phyloP scores from a whole-genome alignment of 2,113 vertebrate species.

The Potamarius usumacintae region DNA sequence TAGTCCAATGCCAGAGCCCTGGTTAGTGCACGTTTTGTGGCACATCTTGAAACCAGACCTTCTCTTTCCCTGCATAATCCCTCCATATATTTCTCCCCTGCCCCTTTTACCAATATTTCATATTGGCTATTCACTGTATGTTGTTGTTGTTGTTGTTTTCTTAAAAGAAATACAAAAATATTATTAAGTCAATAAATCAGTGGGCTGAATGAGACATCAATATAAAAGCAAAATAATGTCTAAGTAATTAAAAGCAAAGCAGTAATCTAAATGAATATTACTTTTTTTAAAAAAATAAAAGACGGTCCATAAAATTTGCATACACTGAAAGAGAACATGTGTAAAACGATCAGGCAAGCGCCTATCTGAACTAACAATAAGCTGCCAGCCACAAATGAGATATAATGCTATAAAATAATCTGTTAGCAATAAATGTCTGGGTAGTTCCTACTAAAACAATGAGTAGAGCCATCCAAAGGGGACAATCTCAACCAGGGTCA shows the following conservation, averaged over 20 bases:
- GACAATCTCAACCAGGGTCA: not conserved
- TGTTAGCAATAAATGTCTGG: constrained; percentile 5
- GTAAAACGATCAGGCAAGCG: not conserved
- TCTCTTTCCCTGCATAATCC: not conserved
- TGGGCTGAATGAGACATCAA: not conserved
- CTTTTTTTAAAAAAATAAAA: not conserved
- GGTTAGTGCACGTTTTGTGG: constrained; percentile 14
- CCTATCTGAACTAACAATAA: not conserved
- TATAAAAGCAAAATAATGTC: not conserved
- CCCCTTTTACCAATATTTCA: not conserved
- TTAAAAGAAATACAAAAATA: not conserved
- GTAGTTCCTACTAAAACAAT: not conserved
- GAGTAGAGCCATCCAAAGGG: not conserved
- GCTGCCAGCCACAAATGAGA: not conserved
- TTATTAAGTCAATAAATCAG: not conserved
- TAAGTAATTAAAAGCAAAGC: not conserved
- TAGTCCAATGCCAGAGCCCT: constrained; percentile 16
- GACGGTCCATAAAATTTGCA: not conserved
- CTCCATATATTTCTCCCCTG: not conserved
- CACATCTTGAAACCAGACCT: constrained; percentile 40
- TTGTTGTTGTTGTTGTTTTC: not conserved
- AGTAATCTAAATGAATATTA: not conserved
- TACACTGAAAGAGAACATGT: not conserved
- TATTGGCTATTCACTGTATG: not conserved
- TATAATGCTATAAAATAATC: not conserved